These are phyloP conservation scores for Hipposideros armiger DNA, from an alignment of 2,113 vertebrate genomes.

Conservation along the genomic window DNA sequence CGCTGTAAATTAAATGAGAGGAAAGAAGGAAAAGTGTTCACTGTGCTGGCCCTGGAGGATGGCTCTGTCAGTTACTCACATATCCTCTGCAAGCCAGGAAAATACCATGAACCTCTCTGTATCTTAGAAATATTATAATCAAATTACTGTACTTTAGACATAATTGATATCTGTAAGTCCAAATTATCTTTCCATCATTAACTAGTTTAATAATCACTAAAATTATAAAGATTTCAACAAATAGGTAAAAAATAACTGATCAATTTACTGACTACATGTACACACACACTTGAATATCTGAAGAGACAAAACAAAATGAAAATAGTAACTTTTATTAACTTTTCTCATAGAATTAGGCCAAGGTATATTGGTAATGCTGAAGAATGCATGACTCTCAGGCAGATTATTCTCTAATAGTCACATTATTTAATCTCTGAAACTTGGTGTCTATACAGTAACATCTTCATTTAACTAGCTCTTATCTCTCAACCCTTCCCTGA, in stretches of 20 bases:
- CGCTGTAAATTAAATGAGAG: accelerated
- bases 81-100: background rate
- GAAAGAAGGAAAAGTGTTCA: background rate
- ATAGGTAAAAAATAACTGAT: background rate
- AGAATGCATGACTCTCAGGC: accelerated
- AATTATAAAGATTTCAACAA: background rate
- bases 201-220: background rate
- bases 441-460: background rate
- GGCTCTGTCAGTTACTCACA: background rate
- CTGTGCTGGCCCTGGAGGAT: accelerated
- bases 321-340: background rate
- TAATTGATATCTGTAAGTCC: background rate
- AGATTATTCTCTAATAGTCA: background rate
- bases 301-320: background rate
- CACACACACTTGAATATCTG: background rate
- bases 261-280: background rate
- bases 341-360: background rate
- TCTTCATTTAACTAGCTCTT: background rate
- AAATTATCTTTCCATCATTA: background rate
- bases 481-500: background rate
- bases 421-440: background rate
- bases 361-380: background rate
- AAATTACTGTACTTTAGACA: background rate
- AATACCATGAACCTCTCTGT: accelerated
- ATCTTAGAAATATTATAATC: background rate